These are phyloP conservation scores for Macrotis lagotis DNA, from an alignment of 2,113 vertebrate genomes.

Conservation along the genomic window DNA sequence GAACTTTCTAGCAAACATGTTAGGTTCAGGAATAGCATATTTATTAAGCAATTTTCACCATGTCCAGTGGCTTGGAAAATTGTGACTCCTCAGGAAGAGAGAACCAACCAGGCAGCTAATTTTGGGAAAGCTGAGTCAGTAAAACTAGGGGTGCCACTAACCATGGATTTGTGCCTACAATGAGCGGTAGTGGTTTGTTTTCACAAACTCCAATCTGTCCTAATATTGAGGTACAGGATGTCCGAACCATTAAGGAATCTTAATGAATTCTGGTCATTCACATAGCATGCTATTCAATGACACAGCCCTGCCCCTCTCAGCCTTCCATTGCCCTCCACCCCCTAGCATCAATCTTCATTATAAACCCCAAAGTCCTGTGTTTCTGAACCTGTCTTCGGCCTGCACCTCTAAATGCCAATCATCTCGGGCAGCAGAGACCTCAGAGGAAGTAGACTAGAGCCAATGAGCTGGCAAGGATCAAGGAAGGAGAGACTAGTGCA, in stretches of 20 bases:
- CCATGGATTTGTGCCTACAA: not conserved
- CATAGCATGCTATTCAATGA: not conserved
- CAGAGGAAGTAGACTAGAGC: not conserved
- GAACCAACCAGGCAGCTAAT: not conserved
- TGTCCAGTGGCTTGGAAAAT: not conserved
- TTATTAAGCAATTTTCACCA: not conserved
- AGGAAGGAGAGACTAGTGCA: not conserved
- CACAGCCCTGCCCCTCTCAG: not conserved
- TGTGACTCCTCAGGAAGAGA: not conserved
- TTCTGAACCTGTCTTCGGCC: not conserved
- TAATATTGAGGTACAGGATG: not conserved
- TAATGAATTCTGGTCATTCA: not conserved
- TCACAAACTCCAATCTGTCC: not conserved
- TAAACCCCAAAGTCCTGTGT: not conserved
- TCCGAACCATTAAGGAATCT: not conserved
- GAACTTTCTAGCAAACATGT: not conserved
- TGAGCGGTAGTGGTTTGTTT: not conserved
- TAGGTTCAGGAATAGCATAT: not conserved
- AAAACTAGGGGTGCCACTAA: not conserved
- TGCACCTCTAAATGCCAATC: fast-evolving
- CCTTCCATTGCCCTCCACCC: too few species aligned
- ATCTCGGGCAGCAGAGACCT: not conserved
- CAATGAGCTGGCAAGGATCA: not conserved
- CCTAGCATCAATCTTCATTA: not conserved
- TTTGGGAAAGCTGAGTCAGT: not conserved